These are phyloP conservation scores for Synanceia verrucosa DNA, from an alignment of 2,797 vertebrate genomes.

Conservation along the genomic window DNA sequence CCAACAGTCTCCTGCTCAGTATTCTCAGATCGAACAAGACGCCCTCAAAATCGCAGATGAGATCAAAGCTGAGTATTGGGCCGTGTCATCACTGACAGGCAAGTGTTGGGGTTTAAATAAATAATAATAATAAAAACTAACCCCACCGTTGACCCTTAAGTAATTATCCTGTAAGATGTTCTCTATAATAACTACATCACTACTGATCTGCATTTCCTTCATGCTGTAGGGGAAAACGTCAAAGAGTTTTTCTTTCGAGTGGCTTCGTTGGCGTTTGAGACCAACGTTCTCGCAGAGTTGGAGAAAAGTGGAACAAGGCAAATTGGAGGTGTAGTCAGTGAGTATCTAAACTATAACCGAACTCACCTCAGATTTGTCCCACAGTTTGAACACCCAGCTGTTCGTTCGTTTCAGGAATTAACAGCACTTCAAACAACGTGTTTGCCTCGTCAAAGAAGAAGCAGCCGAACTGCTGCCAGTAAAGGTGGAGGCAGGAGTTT, in stretches of 20 bases:
- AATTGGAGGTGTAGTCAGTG: constrained; percentile 94
- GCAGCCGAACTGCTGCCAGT: constrained; percentile 89
- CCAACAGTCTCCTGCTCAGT: constrained; percentile 89
- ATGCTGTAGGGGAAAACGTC: constrained; percentile 90
- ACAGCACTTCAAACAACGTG: constrained; percentile 84
- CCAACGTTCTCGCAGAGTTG: constrained; percentile 91
- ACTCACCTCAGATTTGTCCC: too few species aligned
- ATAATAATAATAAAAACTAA: too few species aligned
- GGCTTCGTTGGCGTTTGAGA: constrained; percentile 92
- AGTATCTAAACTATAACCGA: constrained; percentile 75
- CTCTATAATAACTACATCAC: too few species aligned
- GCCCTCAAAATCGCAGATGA: constrained; percentile 91
- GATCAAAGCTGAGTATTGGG: constrained; percentile 95
- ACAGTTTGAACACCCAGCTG: neutral
- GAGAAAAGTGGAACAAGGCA: constrained; percentile 89
- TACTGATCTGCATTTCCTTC: neutral
- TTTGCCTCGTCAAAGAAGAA: constrained; percentile 86
- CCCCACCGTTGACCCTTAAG: neutral
- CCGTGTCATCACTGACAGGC: constrained; percentile 93
- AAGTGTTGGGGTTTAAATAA: constrained; percentile 32
- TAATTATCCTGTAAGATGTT: too few species aligned
- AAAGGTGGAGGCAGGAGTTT: constrained; percentile 38
- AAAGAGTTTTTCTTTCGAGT: constrained; percentile 96
- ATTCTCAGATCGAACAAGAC: constrained; percentile 89
- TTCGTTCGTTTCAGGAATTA: constrained; percentile 83